Evolutionary conservation across 2,797 vertebrate genomes (phyloP).

Genomic region (Cossypha polioptera): DNA sequence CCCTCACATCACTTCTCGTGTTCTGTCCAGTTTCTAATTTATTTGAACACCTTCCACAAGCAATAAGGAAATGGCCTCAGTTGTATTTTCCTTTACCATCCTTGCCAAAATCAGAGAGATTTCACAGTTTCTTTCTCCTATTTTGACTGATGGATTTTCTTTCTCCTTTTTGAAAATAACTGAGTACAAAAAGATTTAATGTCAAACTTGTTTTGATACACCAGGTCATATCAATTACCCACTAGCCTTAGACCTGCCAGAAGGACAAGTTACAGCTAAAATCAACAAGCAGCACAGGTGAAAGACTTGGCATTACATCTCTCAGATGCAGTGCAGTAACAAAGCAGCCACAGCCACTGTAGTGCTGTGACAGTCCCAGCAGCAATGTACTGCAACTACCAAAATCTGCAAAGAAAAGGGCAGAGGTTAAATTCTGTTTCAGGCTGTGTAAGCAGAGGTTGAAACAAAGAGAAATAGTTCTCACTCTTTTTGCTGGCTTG

Average conservation of each 20-base stretch:
- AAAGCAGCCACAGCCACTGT: neutral
- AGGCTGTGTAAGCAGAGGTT: neutral
- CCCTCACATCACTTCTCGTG: neutral
- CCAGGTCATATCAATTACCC: neutral
- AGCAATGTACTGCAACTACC: neutral
- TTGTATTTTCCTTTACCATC: neutral
- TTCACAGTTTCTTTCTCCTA: neutral
- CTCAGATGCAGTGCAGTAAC: neutral
- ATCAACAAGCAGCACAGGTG: neutral
- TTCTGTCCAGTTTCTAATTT: neutral
- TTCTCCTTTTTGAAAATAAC: neutral
- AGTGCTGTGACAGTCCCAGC: neutral
- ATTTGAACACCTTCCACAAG: neutral
- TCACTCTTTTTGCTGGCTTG: neutral
- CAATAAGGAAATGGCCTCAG: neutral
- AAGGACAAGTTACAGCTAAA: neutral
- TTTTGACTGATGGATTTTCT: neutral
- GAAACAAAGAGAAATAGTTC: neutral
- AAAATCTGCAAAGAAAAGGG: neutral
- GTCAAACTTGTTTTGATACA: neutral
- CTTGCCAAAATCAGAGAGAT: neutral
- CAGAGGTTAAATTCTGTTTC: neutral
- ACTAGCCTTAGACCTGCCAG: neutral
- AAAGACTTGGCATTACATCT: neutral
- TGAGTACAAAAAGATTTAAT: neutral